Percentiles rank a stretch among this genome's conserved stretches.
Evolutionary conservation across 2,113 vertebrate species (phyloP).

Genomic region (Psammodynastes pulverulentus): DNA sequence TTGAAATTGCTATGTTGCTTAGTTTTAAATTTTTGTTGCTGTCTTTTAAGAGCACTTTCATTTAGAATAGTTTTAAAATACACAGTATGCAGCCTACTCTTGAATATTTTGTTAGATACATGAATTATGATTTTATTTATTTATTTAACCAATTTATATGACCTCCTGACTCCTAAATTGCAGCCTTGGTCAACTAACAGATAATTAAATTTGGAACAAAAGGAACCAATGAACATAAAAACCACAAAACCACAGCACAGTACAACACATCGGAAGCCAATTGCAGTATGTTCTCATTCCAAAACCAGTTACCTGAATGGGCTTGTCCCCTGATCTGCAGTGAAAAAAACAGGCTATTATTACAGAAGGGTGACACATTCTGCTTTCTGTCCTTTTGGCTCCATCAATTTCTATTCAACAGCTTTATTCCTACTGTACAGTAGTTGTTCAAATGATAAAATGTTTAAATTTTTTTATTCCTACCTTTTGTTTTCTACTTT

Average conservation of each 20-base stretch:
- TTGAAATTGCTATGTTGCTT: neutral
- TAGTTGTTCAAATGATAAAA: neutral
- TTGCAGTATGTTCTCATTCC: neutral
- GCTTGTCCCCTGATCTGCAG: neutral
- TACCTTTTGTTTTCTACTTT: neutral
- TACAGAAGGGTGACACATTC: neutral
- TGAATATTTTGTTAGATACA: neutral
- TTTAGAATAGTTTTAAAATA: neutral
- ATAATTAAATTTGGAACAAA: neutral
- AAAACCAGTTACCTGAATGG: neutral
- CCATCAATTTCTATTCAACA: neutral
- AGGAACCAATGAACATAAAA: neutral
- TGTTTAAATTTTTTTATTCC: neutral
- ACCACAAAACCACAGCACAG: neutral
- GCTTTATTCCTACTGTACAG: neutral
- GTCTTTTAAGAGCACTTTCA: neutral
- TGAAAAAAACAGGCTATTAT: neutral
- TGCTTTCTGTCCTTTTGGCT: neutral
- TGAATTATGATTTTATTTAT: neutral
- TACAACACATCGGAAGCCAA: neutral
- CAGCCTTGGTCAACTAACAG: neutral
- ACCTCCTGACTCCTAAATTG: neutral
- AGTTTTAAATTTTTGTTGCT: neutral
- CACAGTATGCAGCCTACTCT: neutral
- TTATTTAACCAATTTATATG: neutral